Base-by-base conservation (phyloP, 2,888 invertebrate species). In the Isotomurus palustris region DNA sequence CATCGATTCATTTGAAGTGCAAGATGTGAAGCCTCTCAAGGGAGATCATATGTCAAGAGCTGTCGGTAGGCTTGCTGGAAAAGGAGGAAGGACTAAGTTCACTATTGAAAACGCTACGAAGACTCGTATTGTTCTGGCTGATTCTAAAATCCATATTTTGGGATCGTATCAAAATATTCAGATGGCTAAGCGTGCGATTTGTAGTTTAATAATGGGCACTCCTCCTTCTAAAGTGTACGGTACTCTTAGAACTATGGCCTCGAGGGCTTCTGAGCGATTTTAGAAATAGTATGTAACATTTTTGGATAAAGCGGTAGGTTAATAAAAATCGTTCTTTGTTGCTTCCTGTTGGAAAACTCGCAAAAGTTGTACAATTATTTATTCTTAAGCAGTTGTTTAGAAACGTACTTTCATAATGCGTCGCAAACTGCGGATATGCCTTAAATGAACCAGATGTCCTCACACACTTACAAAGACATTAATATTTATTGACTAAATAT, bases 71-170 rank as follows among this genome's bases (percentile, higher is more conserved):
- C 79, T 99, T 36, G 99, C 99, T 2, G 99, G 99, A 1, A 96
- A 97, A 79, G 91, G 92, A 22, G 96, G 96, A 24, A 83, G 92
- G 62, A 99, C 96, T 1, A 97, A 96, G 75, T 95, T 90, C 74
- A 95, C 96, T 0, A 97, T 99, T 72, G 99, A 99, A 79, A 99
- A 99, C 77, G 92, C 91, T 0, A 99, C 97, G 0, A 96, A 95
- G 79, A 97, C 97, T 0, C 84, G 99, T 74, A 95, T 99, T 73
- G 92, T 99, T 24, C 78, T 99, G 62, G 97, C 97, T 21, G 96
- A 97, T 74, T 86, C 88, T 22, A 95, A 93, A 81, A 88, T 99
- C 65, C 96, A 99, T 74, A 88, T 99, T 68, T 80, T 99, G 63
- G 99, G 99, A 44, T 95, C 96, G 71, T 99, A 87, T 75, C 92